Conservation (phyloP, 2,797 vertebrate genomes). For the Mycteria americana region DNA sequence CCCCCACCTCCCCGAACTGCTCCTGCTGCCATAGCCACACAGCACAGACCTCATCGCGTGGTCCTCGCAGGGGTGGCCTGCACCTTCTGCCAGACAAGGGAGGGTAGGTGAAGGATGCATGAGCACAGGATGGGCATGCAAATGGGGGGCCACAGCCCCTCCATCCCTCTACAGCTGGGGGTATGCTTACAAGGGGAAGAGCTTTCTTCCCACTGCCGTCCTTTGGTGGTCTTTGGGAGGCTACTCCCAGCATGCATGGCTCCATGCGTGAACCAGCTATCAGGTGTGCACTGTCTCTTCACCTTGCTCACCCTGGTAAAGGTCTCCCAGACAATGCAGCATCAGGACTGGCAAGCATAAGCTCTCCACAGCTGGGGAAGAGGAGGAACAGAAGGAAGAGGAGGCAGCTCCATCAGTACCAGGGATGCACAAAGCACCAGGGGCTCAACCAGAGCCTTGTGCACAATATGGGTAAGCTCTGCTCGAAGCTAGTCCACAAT, state of each 20-base stretch:
- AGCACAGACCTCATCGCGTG: rapidly evolving
- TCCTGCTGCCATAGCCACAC: not conserved
- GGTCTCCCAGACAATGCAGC: not conserved
- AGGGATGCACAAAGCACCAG: not conserved
- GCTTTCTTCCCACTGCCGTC: rapidly evolving
- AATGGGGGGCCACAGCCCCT: not conserved
- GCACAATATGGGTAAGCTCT: not conserved
- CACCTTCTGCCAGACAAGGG: rapidly evolving
- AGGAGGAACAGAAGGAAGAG: not conserved
- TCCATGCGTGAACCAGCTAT: rapidly evolving
- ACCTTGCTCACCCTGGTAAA: not conserved
- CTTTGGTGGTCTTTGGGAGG: not conserved
- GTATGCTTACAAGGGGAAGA: not conserved
- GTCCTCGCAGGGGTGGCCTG: not conserved
- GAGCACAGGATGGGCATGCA: not conserved
- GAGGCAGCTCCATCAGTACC: not conserved
- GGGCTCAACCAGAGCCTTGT: not conserved
- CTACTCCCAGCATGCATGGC: not conserved
- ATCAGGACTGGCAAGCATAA: not conserved
- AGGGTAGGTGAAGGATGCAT: rapidly evolving
- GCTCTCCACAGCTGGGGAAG: not conserved
- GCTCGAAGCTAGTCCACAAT: not conserved
- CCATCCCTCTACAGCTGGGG: not conserved
- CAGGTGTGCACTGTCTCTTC: rapidly evolving
- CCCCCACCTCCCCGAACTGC: rapidly evolving